These are phyloP conservation scores for Anguilla anguilla DNA, from an alignment of 2,797 vertebrate species.

Conservation along the genomic window DNA sequence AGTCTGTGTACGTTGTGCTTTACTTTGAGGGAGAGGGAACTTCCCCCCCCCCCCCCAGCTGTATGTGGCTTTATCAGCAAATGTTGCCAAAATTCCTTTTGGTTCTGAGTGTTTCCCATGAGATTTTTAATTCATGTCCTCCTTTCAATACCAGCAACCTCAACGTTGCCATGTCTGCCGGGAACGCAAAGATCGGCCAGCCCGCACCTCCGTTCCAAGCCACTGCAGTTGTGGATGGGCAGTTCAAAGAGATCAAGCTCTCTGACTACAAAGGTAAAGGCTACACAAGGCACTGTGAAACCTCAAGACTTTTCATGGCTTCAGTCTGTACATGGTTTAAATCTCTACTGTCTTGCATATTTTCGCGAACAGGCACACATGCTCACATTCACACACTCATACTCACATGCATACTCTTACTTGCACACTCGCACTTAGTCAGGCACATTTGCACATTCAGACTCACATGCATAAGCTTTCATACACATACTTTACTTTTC, in stretches of 20 bases:
- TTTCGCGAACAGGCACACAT: neutral
- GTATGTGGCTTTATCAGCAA: neutral
- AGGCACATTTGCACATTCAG: no score
- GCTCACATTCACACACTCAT: neutral
- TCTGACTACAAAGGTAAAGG: slow-evolving; percentile 83
- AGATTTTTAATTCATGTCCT: neutral
- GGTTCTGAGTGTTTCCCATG: neutral
- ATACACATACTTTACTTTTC: no score
- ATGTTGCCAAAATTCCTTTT: neutral
- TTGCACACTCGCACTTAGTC: neutral
- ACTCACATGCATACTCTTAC: neutral
- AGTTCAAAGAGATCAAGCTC: slow-evolving; percentile 83
- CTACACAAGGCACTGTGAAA: neutral
- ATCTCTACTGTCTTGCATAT: neutral
- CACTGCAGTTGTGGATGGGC: slow-evolving; percentile 83
- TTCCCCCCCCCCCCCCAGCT: neutral
- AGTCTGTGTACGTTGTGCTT: no score
- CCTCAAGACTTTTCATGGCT: neutral
- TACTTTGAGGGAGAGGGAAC: no score
- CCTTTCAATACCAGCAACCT: slow-evolving; percentile 5
- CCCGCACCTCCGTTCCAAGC: slow-evolving; percentile 82
- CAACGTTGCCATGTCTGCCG: slow-evolving; percentile 73
- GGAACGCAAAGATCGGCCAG: slow-evolving; percentile 82
- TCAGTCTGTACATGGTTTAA: no score
- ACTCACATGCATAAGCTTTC: no score